Percentiles rank a stretch among this genome's conserved stretches.
phyloP scores from a whole-genome alignment of 2,113 vertebrate species.

The Capreolus pygargus region DNA sequence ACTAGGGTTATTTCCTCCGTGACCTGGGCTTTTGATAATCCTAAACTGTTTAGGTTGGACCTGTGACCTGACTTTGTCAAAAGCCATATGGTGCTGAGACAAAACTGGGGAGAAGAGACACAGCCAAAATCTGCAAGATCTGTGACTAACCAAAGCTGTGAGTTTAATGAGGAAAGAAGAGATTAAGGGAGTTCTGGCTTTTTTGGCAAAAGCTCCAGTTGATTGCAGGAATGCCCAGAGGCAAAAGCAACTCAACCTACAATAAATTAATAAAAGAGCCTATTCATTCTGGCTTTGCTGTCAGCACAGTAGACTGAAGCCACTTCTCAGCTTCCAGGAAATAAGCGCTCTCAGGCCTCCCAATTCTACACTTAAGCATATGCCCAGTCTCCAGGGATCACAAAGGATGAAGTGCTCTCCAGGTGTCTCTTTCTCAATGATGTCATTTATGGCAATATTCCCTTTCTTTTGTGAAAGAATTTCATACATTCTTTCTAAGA shows the following conservation, averaged over 20 bases:
- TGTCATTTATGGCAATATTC: background rate
- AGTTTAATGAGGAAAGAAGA: conserved; percentile 70
- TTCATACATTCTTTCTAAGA: background rate
- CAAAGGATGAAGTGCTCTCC: background rate
- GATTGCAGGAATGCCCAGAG: conserved; percentile 27
- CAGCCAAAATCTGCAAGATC: conserved; percentile 69
- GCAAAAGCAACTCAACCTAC: conserved; percentile 51
- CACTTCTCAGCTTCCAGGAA: conserved; percentile 16
- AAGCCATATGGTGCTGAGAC: conserved; percentile 80
- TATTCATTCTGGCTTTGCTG: conserved; percentile 50
- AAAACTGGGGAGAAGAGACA: conserved; percentile 57
- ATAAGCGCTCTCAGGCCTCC: background rate
- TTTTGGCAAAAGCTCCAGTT: conserved; percentile 57
- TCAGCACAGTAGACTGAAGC: conserved; percentile 47
- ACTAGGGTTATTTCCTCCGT: conserved; percentile 66
- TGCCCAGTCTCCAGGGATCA: background rate
- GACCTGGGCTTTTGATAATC: conserved; percentile 73
- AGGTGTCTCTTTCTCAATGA: background rate
- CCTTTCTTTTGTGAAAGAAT: conserved; percentile 17
- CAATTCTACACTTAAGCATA: background rate
- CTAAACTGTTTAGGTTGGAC: conserved; percentile 81
- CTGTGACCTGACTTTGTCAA: conserved; percentile 74
- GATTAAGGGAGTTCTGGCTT: conserved; percentile 57
- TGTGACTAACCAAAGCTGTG: conserved; percentile 73
- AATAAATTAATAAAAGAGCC: conserved; percentile 60